Conservation (phyloP, 2,888 invertebrate genomes). For the Trissoscelio sp. region DNA sequence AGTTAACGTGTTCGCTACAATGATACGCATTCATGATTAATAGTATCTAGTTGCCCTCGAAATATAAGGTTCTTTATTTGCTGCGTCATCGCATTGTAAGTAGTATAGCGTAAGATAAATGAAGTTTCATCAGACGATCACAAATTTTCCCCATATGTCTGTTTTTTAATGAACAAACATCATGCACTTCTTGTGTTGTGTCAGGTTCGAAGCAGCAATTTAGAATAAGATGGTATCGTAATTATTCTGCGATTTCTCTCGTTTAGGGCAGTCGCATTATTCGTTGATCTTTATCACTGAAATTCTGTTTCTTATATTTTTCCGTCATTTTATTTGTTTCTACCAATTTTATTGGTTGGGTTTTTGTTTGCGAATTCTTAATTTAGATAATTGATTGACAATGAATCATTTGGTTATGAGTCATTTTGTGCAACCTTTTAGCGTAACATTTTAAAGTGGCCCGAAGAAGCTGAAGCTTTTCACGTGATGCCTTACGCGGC, state of each 20-base stretch:
- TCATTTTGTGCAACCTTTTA: conserved; percentile 11
- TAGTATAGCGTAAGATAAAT: conserved; percentile 39
- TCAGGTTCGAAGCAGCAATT: background rate
- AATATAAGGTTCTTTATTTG: conserved; percentile 34
- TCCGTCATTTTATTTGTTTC: too few species aligned
- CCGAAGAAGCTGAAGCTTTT: conserved; percentile 9
- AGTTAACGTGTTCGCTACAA: conserved; percentile 32
- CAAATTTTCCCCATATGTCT: conserved; percentile 1
- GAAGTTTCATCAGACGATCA: conserved; percentile 19
- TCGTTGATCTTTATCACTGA: conserved; percentile 11
- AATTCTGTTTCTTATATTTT: background rate
- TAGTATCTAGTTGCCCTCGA: conserved; percentile 27
- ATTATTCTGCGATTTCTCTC: background rate
- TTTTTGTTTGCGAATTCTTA: too few species aligned
- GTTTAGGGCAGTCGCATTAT: background rate
- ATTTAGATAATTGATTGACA: too few species aligned
- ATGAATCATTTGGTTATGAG: background rate
- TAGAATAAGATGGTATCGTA: background rate
- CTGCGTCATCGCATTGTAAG: conserved; percentile 30
- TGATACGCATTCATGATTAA: conserved; percentile 41
- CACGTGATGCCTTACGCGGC: conserved; percentile 23
- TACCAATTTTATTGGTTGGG: too few species aligned
- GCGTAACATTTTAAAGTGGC: background rate
- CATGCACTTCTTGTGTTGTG: background rate
- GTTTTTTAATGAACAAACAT: conserved; percentile 14